Conservation (phyloP, 2,113 vertebrate genomes). For the Gambusia holbrooki region DNA sequence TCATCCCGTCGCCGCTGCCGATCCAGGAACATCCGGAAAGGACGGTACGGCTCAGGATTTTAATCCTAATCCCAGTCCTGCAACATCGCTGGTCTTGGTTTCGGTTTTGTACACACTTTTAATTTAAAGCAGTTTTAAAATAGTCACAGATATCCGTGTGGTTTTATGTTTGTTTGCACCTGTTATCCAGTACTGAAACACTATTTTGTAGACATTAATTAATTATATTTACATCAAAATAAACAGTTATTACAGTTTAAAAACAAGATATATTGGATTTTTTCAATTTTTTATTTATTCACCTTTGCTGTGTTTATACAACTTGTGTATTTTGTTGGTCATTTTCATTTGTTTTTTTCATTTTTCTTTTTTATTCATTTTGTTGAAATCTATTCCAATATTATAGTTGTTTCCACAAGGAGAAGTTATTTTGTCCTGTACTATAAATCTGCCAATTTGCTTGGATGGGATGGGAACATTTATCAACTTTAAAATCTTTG, state of each 20-base stretch:
- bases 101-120: not conserved
- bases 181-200: not conserved
- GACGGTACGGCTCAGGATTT: conserved; percentile 91
- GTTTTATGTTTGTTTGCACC: not conserved
- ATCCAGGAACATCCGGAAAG: conserved; percentile 93
- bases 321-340: not conserved
- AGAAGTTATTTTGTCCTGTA: not conserved
- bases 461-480: too few relatives aligned
- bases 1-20: conserved; percentile 19
- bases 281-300: not conserved
- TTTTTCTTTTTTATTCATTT: not conserved
- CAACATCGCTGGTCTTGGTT: conserved; percentile 28
- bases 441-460: not conserved
- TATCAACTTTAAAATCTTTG: not conserved
- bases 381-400: not conserved
- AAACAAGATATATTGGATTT: too few relatives aligned
- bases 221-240: too few relatives aligned
- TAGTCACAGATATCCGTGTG: not conserved
- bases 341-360: not conserved
- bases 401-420: not conserved
- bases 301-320: not conserved
- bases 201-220: not conserved
- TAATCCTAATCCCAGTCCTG: conserved; percentile 73
- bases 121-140: conserved; percentile 7
- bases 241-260: too few relatives aligned